Evolutionary conservation across 2,113 vertebrate species (phyloP).

Genomic region (Cepphus grylle): DNA sequence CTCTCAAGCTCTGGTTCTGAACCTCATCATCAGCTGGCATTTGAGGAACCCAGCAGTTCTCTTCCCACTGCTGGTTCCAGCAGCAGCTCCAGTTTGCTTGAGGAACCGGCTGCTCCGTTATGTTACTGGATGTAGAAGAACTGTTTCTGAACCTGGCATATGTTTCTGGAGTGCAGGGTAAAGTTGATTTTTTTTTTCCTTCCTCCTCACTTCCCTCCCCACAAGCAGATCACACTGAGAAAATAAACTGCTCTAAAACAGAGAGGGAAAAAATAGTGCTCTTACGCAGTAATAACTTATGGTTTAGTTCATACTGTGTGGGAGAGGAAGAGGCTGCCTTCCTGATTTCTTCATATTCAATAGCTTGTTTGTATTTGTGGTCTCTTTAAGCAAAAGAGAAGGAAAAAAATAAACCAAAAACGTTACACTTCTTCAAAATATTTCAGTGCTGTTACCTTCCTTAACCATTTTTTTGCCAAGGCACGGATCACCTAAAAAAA

Average conservation of each 20-base stretch:
- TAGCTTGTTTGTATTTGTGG: background rate
- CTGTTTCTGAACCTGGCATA: background rate
- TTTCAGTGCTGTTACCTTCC: background rate
- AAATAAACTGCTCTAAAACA: slow-evolving; percentile 26
- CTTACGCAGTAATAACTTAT: background rate
- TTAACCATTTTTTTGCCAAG: background rate
- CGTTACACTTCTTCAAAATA: background rate
- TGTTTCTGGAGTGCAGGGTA: background rate
- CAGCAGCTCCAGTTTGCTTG: background rate
- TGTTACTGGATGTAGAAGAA: background rate
- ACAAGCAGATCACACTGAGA: slow-evolving; percentile 19
- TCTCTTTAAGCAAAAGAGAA: background rate
- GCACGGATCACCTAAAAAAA: background rate
- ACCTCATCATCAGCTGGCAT: background rate
- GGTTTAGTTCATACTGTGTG: slow-evolving; percentile 27
- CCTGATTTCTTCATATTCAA: slow-evolving; percentile 11
- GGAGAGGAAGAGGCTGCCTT: slow-evolving; percentile 30
- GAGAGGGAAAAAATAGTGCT: background rate
- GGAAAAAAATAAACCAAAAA: background rate
- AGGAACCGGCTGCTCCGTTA: background rate
- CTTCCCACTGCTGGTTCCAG: background rate
- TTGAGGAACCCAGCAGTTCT: background rate
- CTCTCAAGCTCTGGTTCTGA: background rate
- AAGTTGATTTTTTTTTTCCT: background rate
- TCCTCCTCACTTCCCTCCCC: background rate